Conservation (phyloP, 1,140 invertebrate species). For the Drosophila pachea region DNA sequence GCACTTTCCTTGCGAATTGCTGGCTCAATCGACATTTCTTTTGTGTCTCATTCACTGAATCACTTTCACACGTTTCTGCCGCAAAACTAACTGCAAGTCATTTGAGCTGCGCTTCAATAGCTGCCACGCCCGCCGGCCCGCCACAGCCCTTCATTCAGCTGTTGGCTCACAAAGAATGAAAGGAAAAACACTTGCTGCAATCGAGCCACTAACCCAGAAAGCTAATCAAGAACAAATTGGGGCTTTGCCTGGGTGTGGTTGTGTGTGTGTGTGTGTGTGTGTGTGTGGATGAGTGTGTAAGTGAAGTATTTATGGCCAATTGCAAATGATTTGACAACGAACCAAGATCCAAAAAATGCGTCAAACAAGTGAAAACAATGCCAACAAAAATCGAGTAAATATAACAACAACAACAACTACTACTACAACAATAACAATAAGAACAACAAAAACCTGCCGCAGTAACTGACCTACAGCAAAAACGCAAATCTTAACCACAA, state of each 20-base stretch:
- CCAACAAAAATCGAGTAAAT: slow-evolving; percentile 7
- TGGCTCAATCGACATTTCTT: background rate
- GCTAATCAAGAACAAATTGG: slow-evolving; percentile 11
- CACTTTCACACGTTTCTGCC: background rate
- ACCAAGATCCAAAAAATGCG: slow-evolving; percentile 32
- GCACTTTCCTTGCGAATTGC: too few relatives aligned
- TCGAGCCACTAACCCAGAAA: slow-evolving; percentile 33
- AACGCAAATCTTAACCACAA: slow-evolving; percentile 43
- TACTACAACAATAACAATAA: slow-evolving; percentile 1
- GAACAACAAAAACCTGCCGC: slow-evolving; percentile 55
- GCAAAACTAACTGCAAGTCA: slow-evolving; percentile 16
- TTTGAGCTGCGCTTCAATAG: background rate
- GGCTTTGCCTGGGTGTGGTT: too few relatives aligned
- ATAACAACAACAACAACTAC: background rate
- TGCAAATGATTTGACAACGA: slow-evolving; percentile 63
- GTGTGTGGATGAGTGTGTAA: slow-evolving; percentile 9
- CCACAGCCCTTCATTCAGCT: too few relatives aligned
- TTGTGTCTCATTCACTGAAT: slow-evolving; percentile 1
- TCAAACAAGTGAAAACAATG: slow-evolving; percentile 13
- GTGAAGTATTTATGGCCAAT: slow-evolving; percentile 58
- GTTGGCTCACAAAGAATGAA: too few relatives aligned
- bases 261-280: too few relatives aligned
- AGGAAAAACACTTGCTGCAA: slow-evolving; percentile 3
- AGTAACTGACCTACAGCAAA: slow-evolving; percentile 68
- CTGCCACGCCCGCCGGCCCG: too few relatives aligned